phyloP scores from a whole-genome alignment of 2,797 vertebrate species.

The Parotocinclus haroldoi region DNA sequence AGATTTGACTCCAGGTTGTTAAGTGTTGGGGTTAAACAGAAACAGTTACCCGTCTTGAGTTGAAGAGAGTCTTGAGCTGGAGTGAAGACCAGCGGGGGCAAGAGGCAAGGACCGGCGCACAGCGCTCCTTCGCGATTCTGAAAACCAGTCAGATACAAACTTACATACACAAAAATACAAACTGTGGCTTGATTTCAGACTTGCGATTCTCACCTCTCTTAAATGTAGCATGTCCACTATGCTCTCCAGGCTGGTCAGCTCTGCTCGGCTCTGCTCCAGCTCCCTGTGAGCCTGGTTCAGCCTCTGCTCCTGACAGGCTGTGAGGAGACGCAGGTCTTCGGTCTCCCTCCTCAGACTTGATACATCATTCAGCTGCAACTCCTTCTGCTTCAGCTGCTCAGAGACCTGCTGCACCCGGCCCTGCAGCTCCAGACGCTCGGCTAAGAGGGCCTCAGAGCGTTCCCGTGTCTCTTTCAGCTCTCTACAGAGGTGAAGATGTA shows the following conservation, averaged over 20 bases:
- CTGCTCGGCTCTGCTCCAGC: conserved; percentile 61
- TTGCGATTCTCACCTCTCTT: conserved; percentile 48
- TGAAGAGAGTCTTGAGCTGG: conserved; percentile 27
- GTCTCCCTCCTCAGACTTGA: conserved; percentile 68
- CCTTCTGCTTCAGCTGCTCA: conserved; percentile 63
- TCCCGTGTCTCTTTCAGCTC: conserved; percentile 65
- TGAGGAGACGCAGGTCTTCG: conserved; percentile 66
- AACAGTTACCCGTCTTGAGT: conserved; percentile 36
- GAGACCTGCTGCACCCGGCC: conserved; percentile 62
- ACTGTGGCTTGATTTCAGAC: background rate
- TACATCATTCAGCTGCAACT: conserved; percentile 62
- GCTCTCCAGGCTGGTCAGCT: conserved; percentile 68
- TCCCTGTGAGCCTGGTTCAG: conserved; percentile 65
- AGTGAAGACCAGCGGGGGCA: conserved; percentile 26
- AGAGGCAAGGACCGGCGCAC: conserved; percentile 51
- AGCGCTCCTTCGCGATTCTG: conserved; percentile 42
- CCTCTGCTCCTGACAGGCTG: conserved; percentile 58
- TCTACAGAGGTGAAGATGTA: conserved; percentile 45
- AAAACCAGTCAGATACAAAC: background rate
- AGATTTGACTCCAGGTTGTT: no score
- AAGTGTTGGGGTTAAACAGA: no score
- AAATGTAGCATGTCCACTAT: conserved; percentile 65
- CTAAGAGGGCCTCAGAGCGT: conserved; percentile 61
- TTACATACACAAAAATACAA: no score
- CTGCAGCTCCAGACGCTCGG: conserved; percentile 67